Base-by-base conservation (phyloP, 2,888 invertebrate genomes). In the Eurytoma californica region DNA sequence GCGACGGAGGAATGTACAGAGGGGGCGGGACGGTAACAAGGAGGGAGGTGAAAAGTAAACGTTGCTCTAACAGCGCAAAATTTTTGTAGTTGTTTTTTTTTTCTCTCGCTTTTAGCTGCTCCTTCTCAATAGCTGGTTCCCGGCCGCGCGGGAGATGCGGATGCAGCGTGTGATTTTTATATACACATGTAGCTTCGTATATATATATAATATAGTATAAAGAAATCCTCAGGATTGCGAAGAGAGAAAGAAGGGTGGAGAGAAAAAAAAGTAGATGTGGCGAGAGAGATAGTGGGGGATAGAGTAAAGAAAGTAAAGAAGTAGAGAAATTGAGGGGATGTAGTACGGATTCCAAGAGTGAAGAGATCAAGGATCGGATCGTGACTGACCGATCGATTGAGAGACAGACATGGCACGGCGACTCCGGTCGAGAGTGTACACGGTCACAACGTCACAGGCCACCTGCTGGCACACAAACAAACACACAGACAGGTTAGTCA, bases 401-500 rank as follows among this genome's bases (percentile, higher is more conserved):
- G 88, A 89, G 89, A 90, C 87, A 89, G 88, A 89, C 90, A 90
- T 90, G 90, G 89, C 87, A 89, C 88, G 89, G 89, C 89, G 89
- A 89, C 89, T 90, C 84, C 88, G 89, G 88, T 88, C 85, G 88
- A 87, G 87, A 87, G 84, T 86, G 84, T 86, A 90, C 87, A 90
- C 87, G 89, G 88, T 90, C 89, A 90, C 90, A 90, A 89, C 88
- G 90, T 90, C 90, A 90, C 90, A 90, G 90, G 90, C 90, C 90
- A 90, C 90, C 90, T 90, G 90, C 90, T 90, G 90, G 90, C 90
- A 90, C 90, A 90, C 89, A 88, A 90, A 90, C 88, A 90, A 89
- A 90, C 90, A 90, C 90, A 89, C 90, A 87, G 88, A 90, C 89
- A 89, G 85, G 90, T 90, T 90, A 90, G 90, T 90, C 90, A 90